Base-by-base conservation (phyloP, 2,113 vertebrate species). In the Tylochromis polylepis region DNA sequence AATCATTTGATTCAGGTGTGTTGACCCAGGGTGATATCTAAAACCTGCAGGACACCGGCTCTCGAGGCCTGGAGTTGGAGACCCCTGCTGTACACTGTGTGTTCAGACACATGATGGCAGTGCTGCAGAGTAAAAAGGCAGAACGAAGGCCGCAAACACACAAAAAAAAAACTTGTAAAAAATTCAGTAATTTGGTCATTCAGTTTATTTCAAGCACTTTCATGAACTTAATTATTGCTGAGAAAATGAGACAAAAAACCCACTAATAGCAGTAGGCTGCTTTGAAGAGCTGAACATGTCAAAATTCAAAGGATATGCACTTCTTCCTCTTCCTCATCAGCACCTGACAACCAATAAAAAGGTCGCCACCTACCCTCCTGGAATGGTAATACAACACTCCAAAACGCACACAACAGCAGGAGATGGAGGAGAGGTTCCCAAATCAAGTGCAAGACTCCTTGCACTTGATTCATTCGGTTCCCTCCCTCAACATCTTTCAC, bases 71-170 rank as follows among this genome's bases (percentile, higher is more conserved):
- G n/a, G n/a, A n/a, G n/a, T n/a, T n/a, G n/a, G n/a, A n/a, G n/a
- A n/a, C n/a, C n/a, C n/a, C n/a, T n/a, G n/a, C n/a, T 43, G n/a
- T 43, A 70, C 65, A 27, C 12, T 70, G 65, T 43, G 65, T 11
- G 38, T 16, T 27, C 41, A 43, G 38, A 70, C 65, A 70, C n/a
- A 70, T 16, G 65, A 70, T 70, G 65, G 65, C 65, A 70, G 65
- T 43, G 65, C 65, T 70, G 14, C 65, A 15, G 12, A 70, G 36
- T 43, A 16, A 43, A 43, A 70, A 16, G 36, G 12, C 5, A 43
- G 65, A 43, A 6, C 5, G 3, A 70, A 16, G 38, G 65, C 38
- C 43, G 18, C 65, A 70, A 70, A 70, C 36, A 70, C 38, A 70
- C 43, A 31, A 7, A 34, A 34, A 34, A 46, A 15, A 5, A 46